A percentile compares a stretch with the other conserved stretches of the same genome.
These are phyloP conservation scores for Adoxophyes honmai DNA, from an alignment of 1,140 invertebrate species.

Conservation along the genomic window DNA sequence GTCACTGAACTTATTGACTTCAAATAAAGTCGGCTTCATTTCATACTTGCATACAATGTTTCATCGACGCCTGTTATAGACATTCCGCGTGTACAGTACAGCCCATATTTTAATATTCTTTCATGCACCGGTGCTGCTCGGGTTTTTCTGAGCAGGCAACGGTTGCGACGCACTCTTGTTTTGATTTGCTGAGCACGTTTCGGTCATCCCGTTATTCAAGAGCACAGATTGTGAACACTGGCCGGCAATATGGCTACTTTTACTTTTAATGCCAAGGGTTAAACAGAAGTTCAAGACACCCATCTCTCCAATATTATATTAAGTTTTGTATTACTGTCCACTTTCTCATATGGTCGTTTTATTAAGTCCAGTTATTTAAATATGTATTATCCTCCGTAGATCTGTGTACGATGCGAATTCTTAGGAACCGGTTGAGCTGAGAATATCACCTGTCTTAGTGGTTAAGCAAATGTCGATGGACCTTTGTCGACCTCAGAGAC, in stretches of 20 bases:
- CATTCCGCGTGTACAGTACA: not conserved
- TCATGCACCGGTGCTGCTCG: conserved; percentile 7
- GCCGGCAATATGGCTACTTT: not conserved
- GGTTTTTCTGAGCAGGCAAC: not conserved
- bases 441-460: conserved; percentile 4
- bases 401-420: conserved; percentile 10
- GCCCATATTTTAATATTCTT: conserved; percentile 14
- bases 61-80: no score
- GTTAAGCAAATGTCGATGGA: not conserved
- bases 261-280: conserved; percentile 9
- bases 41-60: no score
- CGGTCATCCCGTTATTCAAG: conserved; percentile 6
- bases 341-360: not conserved
- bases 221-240: conserved; percentile 2
- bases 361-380: conserved; percentile 5
- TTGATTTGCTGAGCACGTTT: conserved; percentile 14
- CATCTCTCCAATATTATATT: no score
- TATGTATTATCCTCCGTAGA: not conserved
- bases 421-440: conserved; percentile 7
- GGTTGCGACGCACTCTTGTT: conserved; percentile 1
- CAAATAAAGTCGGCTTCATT: no score
- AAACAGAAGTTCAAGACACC: no score
- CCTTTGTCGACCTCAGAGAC: no score
- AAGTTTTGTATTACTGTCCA: no score
- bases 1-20: no score